Conservation (phyloP, 2,797 vertebrate species). For the Sphenopsis melanotis region DNA sequence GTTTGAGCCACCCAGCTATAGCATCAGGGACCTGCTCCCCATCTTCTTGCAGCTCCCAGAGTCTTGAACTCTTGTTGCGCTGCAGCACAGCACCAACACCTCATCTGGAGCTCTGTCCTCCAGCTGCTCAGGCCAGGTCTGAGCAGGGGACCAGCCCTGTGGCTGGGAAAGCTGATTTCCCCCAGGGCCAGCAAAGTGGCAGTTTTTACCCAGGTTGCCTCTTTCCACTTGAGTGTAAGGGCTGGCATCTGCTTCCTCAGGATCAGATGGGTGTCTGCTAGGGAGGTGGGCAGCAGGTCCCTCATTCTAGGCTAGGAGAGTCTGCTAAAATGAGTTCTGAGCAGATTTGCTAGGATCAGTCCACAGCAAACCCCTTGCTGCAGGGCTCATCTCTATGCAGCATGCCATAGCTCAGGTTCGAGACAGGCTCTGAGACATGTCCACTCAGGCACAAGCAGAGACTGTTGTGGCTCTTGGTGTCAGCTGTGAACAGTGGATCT, state of each 20-base stretch:
- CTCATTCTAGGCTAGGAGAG: background rate
- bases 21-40: background rate
- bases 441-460: background rate
- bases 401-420: background rate
- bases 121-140: background rate
- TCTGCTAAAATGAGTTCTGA: background rate
- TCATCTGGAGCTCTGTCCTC: background rate
- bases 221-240: background rate
- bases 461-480: background rate
- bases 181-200: background rate
- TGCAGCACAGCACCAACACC: background rate
- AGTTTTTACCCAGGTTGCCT: background rate
- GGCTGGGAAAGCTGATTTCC: background rate
- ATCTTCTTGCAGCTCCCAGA: background rate
- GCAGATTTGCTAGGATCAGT: background rate
- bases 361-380: background rate
- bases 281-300: background rate
- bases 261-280: background rate
- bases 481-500: background rate
- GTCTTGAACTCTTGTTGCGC: background rate
- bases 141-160: background rate
- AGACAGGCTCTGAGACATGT: background rate
- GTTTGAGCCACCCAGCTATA: background rate
- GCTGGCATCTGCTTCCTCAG: background rate
- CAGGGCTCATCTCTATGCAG: background rate